phyloP scores from a whole-genome alignment of 2,888 invertebrate species.

The Polia nebulosa region DNA sequence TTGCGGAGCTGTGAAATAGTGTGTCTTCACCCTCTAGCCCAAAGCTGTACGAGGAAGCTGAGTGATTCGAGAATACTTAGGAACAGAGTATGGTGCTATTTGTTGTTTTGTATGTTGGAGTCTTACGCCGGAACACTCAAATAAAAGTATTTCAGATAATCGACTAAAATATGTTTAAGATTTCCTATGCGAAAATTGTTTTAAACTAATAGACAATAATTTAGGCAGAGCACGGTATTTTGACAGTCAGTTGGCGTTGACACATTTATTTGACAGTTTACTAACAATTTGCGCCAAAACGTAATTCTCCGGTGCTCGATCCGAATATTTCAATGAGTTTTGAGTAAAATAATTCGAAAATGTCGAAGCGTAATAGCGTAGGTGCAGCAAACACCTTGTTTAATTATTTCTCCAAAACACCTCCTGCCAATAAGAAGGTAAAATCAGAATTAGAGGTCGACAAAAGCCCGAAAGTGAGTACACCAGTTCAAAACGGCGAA shows the following conservation, averaged over 20 bases:
- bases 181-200: constrained; percentile 3
- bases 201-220: background rate
- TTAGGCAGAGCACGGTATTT: background rate
- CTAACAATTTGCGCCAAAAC: constrained; percentile 59
- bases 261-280: background rate
- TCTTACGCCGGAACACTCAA: background rate
- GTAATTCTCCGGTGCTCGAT: background rate
- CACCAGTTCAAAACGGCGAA: constrained; percentile 65
- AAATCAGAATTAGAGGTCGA: constrained; percentile 74
- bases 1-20: background rate
- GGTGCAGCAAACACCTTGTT: constrained; percentile 92
- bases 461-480: constrained; percentile 67
- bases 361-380: constrained; percentile 86
- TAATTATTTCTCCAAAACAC: constrained; percentile 93
- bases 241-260: constrained; percentile 14
- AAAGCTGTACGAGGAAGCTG: background rate
- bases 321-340: constrained; percentile 20
- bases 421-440: constrained; percentile 84
- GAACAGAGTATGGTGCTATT: background rate
- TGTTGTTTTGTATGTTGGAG: background rate
- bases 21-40: background rate
- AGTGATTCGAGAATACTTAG: background rate
- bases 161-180: background rate
- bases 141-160: background rate
- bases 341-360: constrained; percentile 58